These are phyloP conservation scores for Elaphurus davidianus DNA, from an alignment of 2,113 vertebrate genomes.

Conservation along the genomic window DNA sequence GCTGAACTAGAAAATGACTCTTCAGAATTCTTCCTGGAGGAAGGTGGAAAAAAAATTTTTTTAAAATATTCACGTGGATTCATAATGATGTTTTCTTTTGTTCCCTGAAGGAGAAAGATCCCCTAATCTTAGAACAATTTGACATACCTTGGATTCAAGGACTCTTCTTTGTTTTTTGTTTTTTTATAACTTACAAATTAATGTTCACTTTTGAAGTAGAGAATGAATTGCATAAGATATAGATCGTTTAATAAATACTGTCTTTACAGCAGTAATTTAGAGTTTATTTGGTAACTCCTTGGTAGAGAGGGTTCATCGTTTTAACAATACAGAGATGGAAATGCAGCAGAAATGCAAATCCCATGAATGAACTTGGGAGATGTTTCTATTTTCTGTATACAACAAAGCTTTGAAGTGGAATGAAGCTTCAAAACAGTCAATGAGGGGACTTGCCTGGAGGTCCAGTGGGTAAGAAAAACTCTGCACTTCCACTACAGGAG, in stretches of 20 bases:
- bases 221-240: not conserved
- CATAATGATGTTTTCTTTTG: not conserved
- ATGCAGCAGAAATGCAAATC: slow-evolving; percentile 22
- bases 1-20: slow-evolving; percentile 43
- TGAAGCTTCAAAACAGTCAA: not conserved
- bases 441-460: not conserved
- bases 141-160: not conserved
- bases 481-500: not conserved
- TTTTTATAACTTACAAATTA: not conserved
- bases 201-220: not conserved
- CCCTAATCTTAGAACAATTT: not conserved
- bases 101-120: not conserved
- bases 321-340: not conserved
- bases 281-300: not conserved
- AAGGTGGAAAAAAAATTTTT: not conserved
- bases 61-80: not conserved
- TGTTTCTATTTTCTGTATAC: not conserved
- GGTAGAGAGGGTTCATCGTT: not conserved
- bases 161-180: not conserved
- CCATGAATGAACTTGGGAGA: not conserved
- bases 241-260: not conserved
- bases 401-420: not conserved
- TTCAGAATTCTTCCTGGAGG: slow-evolving; percentile 44
- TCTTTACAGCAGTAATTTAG: not conserved
- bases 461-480: not conserved